These are phyloP conservation scores for Penaeus monodon DNA, from an alignment of 2,888 invertebrate genomes.

Conservation along the genomic window DNA sequence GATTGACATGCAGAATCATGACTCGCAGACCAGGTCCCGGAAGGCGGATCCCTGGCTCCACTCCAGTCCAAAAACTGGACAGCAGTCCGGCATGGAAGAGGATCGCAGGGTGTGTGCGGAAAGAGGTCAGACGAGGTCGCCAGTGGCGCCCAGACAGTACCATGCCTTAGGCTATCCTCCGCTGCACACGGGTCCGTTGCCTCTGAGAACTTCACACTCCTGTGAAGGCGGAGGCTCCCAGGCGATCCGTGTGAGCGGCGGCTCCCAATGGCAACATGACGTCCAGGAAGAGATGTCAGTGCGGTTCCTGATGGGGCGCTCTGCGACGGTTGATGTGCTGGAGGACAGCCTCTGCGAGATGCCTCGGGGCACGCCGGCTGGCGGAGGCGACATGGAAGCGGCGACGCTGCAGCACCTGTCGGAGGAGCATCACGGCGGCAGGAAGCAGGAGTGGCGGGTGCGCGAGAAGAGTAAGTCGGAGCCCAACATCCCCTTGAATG, in stretches of 20 bases:
- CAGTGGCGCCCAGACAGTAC: constrained; percentile 13
- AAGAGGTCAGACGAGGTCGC: background rate
- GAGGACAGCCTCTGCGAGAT: constrained; percentile 28
- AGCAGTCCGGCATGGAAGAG: background rate
- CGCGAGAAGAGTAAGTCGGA: constrained; percentile 50
- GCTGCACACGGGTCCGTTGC: constrained; percentile 7
- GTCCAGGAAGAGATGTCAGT: constrained; percentile 35
- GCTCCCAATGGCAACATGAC: constrained; percentile 30
- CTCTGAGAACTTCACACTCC: constrained; percentile 2
- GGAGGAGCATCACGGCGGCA: constrained; percentile 29
- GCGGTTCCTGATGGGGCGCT: constrained; percentile 40
- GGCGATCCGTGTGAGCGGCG: background rate
- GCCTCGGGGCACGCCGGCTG: constrained; percentile 18
- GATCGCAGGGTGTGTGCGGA: background rate
- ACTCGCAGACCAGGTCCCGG: background rate
- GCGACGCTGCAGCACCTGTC: constrained; percentile 27
- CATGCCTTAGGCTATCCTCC: constrained; percentile 34
- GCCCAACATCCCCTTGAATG: constrained; percentile 56
- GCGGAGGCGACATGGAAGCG: constrained; percentile 22
- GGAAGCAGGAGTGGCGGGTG: constrained; percentile 29
- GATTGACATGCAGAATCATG: background rate
- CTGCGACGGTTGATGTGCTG: constrained; percentile 44
- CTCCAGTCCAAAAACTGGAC: background rate
- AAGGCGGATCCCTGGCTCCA: background rate
- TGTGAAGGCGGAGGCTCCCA: background rate